phyloP scores from a whole-genome alignment of 2,797 vertebrate genomes.

The Semaprochilodus insignis region DNA sequence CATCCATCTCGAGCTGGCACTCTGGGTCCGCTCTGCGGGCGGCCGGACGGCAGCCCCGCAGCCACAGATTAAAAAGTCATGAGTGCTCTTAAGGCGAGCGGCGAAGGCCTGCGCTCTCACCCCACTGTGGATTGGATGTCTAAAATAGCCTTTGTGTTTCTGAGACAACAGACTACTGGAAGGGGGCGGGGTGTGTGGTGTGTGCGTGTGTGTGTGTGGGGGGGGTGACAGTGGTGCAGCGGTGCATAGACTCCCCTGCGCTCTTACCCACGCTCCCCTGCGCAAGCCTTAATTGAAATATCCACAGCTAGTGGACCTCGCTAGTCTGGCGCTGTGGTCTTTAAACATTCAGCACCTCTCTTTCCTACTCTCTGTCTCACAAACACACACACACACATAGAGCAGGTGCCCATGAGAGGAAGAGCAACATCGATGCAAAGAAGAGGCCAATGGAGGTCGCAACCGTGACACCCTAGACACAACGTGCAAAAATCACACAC shows the following conservation, averaged over 20 bases:
- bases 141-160: constrained; percentile 85
- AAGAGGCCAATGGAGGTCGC: constrained; percentile 27
- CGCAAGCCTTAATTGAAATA: constrained; percentile 71
- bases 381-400: constrained; percentile 32
- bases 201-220: constrained; percentile 44
- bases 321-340: constrained; percentile 46
- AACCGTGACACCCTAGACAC: constrained; percentile 8
- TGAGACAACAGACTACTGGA: constrained; percentile 70
- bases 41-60: constrained; percentile 69
- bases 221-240: constrained; percentile 59
- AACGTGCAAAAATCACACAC: constrained; percentile 27
- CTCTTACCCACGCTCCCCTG: constrained; percentile 72
- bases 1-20: constrained; percentile 52
- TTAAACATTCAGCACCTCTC: constrained; percentile 56
- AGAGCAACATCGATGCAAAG: constrained; percentile 21
- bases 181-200: constrained; percentile 1
- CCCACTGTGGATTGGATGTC: constrained; percentile 73
- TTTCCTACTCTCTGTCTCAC: constrained; percentile 29
- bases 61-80: constrained; percentile 84
- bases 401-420: constrained; percentile 21
- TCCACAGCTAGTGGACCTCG: constrained; percentile 63
- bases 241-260: constrained; percentile 69
- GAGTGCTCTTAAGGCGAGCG: constrained; percentile 80
- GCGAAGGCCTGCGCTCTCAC: constrained; percentile 61
- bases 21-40: constrained; percentile 72